A percentile compares a stretch with the other conserved stretches of the same genome.
Conservation (phyloP, 1,140 invertebrate genomes). For the Melipona quadrifasciata region DNA sequence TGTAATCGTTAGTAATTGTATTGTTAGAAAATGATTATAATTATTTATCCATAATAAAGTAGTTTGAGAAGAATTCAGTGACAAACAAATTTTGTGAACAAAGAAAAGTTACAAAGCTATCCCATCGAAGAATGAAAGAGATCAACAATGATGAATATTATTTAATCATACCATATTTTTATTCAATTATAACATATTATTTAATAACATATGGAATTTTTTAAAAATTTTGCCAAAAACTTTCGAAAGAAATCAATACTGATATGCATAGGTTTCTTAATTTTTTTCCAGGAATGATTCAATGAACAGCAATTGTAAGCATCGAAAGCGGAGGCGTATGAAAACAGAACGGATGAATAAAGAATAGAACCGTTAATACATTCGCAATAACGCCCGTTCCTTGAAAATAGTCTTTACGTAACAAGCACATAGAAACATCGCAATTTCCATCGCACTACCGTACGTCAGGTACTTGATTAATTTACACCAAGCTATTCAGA, state of each 20-base stretch:
- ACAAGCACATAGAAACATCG: neutral
- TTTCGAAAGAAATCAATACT: neutral
- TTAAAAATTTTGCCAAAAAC: too few species aligned
- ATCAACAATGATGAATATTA: too few species aligned
- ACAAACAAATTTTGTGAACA: too few species aligned
- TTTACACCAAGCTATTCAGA: neutral
- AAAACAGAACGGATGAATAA: constrained; percentile 9
- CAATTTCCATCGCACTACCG: neutral
- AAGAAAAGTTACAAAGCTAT: too few species aligned
- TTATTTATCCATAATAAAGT: too few species aligned
- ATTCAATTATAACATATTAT: neutral
- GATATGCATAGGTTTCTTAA: neutral
- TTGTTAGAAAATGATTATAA: too few species aligned
- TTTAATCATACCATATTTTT: too few species aligned
- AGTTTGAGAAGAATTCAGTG: too few species aligned
- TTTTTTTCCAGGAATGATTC: neutral
- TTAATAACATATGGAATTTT: neutral
- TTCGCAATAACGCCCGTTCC: neutral
- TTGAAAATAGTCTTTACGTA: constrained; percentile 5
- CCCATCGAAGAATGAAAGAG: too few species aligned
- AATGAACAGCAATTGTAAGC: neutral
- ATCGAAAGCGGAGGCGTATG: neutral
- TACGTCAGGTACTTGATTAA: constrained; percentile 3
- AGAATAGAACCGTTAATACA: neutral
- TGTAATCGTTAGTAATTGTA: too few species aligned